Base-by-base conservation (phyloP, 1,140 invertebrate genomes). In the Zaprionus capensis region DNA sequence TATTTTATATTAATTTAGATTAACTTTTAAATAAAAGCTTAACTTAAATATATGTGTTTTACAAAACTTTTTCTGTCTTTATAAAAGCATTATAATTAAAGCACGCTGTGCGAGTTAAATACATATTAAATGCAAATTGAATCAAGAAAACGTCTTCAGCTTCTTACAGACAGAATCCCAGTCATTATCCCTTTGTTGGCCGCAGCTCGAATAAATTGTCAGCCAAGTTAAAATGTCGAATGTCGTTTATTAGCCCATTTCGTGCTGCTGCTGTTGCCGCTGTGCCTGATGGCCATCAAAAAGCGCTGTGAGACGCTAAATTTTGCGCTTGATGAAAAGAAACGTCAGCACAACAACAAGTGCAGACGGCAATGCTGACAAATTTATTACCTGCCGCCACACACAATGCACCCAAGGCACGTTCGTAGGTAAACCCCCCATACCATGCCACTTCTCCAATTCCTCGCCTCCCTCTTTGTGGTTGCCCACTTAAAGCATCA, bases 271-370 rank as follows among this genome's bases (percentile, higher is more conserved):
- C 65, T 71, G 76, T 66, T 76, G 55, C 68, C 64, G 80, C 69
- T 44, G 41, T 17, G 68, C 38, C 46, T 65, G 83, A 71, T 67
- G 74, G 64, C 75, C 71, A 86, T 71, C 82, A 85, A 78, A 74
- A 78, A 70, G 44, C 82, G 75, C 71, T 71, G 51, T 71, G 75
- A 64, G 80, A 63, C 68, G 80, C 81, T 84, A 75, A 85, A 85
- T 85, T 81, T 81, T 81, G 74, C 74, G 69, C 78, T 71, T 81
- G 70, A 69, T 84, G 82, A 84, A 84, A 78, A 80, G 76, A 75
- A 76, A 76, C 76, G 82, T 84, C 82, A 84, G 79, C 82, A 70
- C 44, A 68, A 61, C 55, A 55, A 46, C 56, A 79, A 65, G 79
- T 77, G 62, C 55, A 51, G 68, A 83, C 51, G 44, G 82, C 81